phyloP scores from a whole-genome alignment of 2,888 invertebrate species.

The Apoderus coryli region DNA sequence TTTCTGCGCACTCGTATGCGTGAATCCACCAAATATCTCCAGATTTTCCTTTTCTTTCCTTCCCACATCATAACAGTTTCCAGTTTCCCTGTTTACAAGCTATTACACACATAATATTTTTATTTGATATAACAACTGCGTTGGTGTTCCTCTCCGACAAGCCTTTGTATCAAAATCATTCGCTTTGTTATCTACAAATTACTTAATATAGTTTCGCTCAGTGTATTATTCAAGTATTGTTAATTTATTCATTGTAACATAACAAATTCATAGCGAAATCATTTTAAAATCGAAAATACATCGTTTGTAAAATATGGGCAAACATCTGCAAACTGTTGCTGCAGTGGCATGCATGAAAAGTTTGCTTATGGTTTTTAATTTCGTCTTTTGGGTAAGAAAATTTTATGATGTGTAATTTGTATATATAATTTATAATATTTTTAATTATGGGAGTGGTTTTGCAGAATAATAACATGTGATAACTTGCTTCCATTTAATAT shows the following conservation, averaged over 20 bases:
- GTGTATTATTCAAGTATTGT: neutral
- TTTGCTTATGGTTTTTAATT: conserved; percentile 64
- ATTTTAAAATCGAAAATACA: conserved; percentile 5
- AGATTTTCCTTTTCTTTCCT: too few species aligned
- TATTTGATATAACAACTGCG: too few species aligned
- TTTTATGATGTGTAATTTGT: neutral
- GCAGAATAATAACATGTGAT: too few species aligned
- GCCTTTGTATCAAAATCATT: neutral
- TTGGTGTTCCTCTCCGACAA: too few species aligned
- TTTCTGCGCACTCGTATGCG: too few species aligned
- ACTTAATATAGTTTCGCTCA: neutral
- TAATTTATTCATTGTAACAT: neutral
- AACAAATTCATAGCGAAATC: neutral
- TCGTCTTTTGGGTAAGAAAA: conserved; percentile 63
- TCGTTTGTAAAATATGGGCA: conserved; percentile 39
- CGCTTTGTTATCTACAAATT: neutral
- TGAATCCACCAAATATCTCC: too few species aligned
- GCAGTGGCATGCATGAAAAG: conserved; percentile 66
- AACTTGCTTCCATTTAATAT: too few species aligned
- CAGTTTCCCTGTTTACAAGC: too few species aligned
- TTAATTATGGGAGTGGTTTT: too few species aligned
- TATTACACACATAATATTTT: too few species aligned
- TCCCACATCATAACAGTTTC: too few species aligned
- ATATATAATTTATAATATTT: neutral
- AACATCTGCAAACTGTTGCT: conserved; percentile 55